phyloP scores from a whole-genome alignment of 2,113 vertebrate species.

The Rissa tridactyla region DNA sequence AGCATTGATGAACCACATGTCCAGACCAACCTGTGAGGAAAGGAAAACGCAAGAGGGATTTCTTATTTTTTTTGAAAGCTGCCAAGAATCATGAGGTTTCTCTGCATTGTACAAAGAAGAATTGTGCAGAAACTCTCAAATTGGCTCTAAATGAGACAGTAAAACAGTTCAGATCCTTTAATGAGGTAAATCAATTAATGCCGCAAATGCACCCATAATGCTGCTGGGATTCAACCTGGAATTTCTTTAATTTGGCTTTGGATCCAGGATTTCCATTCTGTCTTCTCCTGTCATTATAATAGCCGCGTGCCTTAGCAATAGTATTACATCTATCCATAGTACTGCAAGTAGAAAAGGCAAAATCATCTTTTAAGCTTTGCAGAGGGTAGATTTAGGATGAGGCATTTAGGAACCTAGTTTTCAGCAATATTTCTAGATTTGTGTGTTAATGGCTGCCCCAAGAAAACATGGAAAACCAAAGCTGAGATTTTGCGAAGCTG shows the following conservation, averaged over 20 bases:
- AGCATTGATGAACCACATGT: neutral
- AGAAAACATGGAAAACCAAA: neutral
- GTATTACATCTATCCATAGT: neutral
- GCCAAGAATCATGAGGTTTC: neutral
- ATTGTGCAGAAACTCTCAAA: neutral
- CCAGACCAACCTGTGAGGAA: neutral
- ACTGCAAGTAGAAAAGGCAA: neutral
- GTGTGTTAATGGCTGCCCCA: neutral
- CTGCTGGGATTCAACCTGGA: neutral
- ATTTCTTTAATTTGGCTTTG: neutral
- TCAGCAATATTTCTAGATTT: neutral
- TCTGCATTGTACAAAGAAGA: neutral
- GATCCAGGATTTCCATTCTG: neutral
- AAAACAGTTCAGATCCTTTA: neutral
- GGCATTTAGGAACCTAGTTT: neutral
- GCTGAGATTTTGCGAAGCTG: neutral
- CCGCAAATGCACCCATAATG: neutral
- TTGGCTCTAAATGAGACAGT: neutral
- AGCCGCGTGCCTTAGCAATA: neutral
- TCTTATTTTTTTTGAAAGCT: neutral
- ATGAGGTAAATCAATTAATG: neutral
- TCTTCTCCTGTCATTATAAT: neutral
- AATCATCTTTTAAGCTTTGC: neutral
- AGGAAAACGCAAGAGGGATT: neutral
- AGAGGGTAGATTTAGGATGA: neutral